Evolutionary conservation across 1,140 invertebrate genomes (phyloP).

Genomic region (Sminthurinus signatus): DNA sequence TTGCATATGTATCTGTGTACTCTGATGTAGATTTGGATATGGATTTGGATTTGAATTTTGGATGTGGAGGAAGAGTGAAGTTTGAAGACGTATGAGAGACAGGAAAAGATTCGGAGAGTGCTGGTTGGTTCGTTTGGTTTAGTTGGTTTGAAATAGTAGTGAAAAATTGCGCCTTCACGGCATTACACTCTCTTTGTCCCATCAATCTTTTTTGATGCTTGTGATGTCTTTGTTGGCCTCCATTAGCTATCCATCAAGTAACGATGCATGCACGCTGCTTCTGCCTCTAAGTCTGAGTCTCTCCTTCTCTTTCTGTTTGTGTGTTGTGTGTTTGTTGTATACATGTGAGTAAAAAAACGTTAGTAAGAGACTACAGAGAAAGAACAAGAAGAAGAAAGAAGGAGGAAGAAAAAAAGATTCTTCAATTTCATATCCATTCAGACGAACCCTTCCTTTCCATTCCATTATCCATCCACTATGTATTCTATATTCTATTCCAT

Average conservation of each 20-base stretch:
- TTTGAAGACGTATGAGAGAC: neutral
- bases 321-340: too few species aligned
- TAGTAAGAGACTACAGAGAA: neutral
- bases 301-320: neutral
- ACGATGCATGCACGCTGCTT: conserved; percentile 18
- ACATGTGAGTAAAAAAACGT: neutral
- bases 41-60: too few species aligned
- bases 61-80: too few species aligned
- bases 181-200: conserved; percentile 37
- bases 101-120: neutral
- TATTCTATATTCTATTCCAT: too few species aligned
- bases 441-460: conserved; percentile 5
- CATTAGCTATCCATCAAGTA: conserved; percentile 41
- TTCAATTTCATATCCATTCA: conserved; percentile 8
- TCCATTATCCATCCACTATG: neutral
- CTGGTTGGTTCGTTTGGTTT: conserved; percentile 15
- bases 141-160: too few species aligned
- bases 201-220: conserved; percentile 41
- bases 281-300: neutral
- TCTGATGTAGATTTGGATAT: too few species aligned
- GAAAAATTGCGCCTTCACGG: conserved; percentile 40
- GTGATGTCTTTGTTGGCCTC: conserved; percentile 42
- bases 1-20: too few species aligned
- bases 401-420: neutral
- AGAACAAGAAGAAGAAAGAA: neutral